phyloP scores from a whole-genome alignment of 2,888 invertebrate species.

The Tiliacea citrago region DNA sequence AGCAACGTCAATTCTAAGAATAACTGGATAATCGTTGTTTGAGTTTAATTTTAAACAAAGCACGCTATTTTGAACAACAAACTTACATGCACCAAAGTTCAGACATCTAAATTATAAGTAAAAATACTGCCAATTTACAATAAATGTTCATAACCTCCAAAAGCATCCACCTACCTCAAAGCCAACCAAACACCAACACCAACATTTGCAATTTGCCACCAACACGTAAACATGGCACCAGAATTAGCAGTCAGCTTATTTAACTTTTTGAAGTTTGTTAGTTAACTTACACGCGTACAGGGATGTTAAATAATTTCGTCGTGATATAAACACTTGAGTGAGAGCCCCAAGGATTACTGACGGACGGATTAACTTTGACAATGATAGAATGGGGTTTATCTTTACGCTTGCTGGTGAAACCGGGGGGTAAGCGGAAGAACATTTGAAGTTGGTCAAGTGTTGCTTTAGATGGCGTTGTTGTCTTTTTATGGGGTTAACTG shows the following conservation, averaged over 20 bases:
- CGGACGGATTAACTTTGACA: slow-evolving; percentile 63
- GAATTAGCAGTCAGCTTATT: slow-evolving; percentile 60
- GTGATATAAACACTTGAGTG: slow-evolving; percentile 68
- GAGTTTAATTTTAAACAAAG: background rate
- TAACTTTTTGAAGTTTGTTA: slow-evolving; percentile 70
- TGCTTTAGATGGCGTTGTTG: slow-evolving; percentile 25
- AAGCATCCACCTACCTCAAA: background rate
- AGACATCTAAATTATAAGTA: background rate
- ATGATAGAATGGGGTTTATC: slow-evolving; percentile 61
- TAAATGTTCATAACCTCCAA: background rate
- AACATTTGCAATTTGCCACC: slow-evolving; percentile 50
- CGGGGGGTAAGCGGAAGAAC: slow-evolving; percentile 26
- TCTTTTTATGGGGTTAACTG: slow-evolving; percentile 41
- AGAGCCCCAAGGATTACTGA: slow-evolving; percentile 49
- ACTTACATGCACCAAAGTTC: background rate
- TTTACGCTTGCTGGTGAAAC: slow-evolving; percentile 27
- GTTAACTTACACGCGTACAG: slow-evolving; percentile 59
- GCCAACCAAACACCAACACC: slow-evolving; percentile 32
- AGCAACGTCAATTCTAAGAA: background rate
- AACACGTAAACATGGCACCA: slow-evolving; percentile 45
- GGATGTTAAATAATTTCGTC: slow-evolving; percentile 68
- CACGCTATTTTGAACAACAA: background rate
- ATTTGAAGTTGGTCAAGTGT: slow-evolving; percentile 52
- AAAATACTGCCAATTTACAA: background rate
- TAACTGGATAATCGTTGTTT: background rate